Base-by-base conservation (phyloP, 2,797 vertebrate species). In the Poeciliopsis gracilis region DNA sequence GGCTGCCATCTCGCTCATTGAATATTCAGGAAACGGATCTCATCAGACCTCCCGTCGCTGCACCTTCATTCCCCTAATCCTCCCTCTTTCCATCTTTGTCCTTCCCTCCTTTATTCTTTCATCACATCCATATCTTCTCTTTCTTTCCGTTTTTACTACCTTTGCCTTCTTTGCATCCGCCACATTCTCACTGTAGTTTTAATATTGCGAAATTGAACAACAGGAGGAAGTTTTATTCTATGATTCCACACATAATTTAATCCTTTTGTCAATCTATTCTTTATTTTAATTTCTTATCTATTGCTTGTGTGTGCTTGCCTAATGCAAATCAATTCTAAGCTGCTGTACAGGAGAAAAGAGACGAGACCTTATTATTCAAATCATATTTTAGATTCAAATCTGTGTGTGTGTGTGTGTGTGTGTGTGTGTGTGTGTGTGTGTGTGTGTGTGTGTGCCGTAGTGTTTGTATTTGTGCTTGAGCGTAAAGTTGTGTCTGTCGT, bases 301-400 rank as follows among this genome's bases (percentile, higher is more conserved):
- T 77, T 57, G 36, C 71, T 9, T 53, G 33, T 47, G 53, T 67
- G 41, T 53, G 28, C 57, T 75, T 81, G 51, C 76, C 16, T 47
- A 25, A 83, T 80, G 78, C 70, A 83, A 84, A 86, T 83, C 69
- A 72, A 38, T 75, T 77, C 30, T n/a, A 53, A 72, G 30, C 45
- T 73, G 72, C 43, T 78, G 80, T 67, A 78, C 46, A 11, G 53
- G 73, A 75, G 72, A 78, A 80, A 67, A 70, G 57, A 71, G 72
- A 75, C 41, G 28, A 70, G 57, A 78, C 53, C 75, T 84, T 80
- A 81, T 82, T 51, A 85, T 87, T 86, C 76, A 84, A 77, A 83
- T 85, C 75, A 76, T 74, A 82, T 78, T 88, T 83, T 63, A 81
- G 69, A 83, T 83, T 87, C 77, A 85, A 77, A 85, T 86, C 51